Base-by-base conservation (phyloP, 2,888 invertebrate genomes). In the Enchytraeus crypticus region DNA sequence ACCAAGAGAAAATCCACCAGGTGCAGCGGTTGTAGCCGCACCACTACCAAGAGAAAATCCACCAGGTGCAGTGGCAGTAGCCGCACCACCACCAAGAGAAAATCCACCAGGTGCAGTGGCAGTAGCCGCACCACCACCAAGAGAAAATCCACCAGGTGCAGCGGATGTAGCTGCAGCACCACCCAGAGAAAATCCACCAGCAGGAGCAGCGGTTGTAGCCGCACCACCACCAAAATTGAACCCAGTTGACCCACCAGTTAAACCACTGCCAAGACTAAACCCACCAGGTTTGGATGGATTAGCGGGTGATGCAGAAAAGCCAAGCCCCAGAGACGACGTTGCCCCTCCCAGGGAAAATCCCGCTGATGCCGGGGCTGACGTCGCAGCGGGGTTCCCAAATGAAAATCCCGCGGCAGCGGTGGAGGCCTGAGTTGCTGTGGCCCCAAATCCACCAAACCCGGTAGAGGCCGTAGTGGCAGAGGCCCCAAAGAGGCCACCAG, bases 91-190 rank as follows among this genome's bases (percentile, higher is more conserved):
- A 18, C 38, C 47, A 11, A 51, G 32, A 5, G 57, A 33, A 32
- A 43, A 45, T 8, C 21, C 47, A 54, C n/a, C n/a, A 29, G 60
- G n/a, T 4, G 59, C 3, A 26, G 34, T 30, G 18, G 58, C 60
- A 18, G 53, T 30, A 32, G 53, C 21, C 27, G 27, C 53, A 26
- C 26, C 29, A 8, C 32, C 46, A 30, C 53, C 45, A 60, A 30
- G 45, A 21, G 54, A 18, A 5, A 47, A 27, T 34, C 60, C 53
- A 23, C 46, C 53, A 54, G 53, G n/a, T 5, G 59, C 3, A 43
- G 53, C 45, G 30, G 54, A 1, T 2, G 56, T 38, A 45, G 53
- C 33, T 45, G 51, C 29, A 51, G 61, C n/a, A 57, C 33, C 26
- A 18, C 38, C 47, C 8, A 51, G 32, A 5, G 57, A 33, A 32